A percentile compares a stretch with the other conserved stretches of the same genome.
Conservation (phyloP, 2,113 vertebrate species). For the Anser cygnoides region DNA sequence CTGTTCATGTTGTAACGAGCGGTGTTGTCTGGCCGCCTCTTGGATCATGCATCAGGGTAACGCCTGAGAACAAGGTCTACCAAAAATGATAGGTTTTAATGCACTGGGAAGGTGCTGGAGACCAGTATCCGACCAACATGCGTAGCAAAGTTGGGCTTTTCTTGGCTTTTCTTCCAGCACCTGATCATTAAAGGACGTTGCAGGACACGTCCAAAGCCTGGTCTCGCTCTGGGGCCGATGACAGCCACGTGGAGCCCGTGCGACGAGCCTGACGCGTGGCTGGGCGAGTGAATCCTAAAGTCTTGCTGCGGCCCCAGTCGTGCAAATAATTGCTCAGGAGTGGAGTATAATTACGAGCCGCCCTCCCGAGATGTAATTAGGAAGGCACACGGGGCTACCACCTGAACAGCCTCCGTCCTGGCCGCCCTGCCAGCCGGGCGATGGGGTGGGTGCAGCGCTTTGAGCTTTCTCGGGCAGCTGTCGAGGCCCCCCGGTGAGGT, state of each 20-base stretch:
- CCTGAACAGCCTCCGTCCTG: not conserved
- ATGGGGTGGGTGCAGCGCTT: not conserved
- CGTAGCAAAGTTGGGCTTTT: too few relatives aligned
- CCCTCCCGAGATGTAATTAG: not conserved
- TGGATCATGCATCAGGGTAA: not conserved
- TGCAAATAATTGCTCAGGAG: not conserved
- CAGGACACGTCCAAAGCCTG: too few relatives aligned
- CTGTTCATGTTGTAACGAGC: not conserved
- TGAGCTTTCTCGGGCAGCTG: not conserved
- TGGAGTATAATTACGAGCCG: not conserved
- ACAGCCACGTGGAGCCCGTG: too few relatives aligned
- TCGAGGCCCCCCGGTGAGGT: not conserved
- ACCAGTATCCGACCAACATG: too few relatives aligned
- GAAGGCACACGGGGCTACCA: not conserved
- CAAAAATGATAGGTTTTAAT: not conserved
- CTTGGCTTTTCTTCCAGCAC: too few relatives aligned
- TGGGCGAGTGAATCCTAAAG: too few relatives aligned
- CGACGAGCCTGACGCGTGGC: too few relatives aligned
- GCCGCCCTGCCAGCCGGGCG: not conserved
- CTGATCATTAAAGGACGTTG: too few relatives aligned
- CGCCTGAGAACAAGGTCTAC: not conserved
- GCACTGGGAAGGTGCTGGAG: not conserved
- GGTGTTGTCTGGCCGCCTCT: not conserved
- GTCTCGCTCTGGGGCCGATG: not conserved
- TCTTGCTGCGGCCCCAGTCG: not conserved